A percentile compares a stretch with the other conserved stretches of the same genome.
Conservation (phyloP, 2,113 vertebrate species). For the Protobothrops flavoviridis region DNA sequence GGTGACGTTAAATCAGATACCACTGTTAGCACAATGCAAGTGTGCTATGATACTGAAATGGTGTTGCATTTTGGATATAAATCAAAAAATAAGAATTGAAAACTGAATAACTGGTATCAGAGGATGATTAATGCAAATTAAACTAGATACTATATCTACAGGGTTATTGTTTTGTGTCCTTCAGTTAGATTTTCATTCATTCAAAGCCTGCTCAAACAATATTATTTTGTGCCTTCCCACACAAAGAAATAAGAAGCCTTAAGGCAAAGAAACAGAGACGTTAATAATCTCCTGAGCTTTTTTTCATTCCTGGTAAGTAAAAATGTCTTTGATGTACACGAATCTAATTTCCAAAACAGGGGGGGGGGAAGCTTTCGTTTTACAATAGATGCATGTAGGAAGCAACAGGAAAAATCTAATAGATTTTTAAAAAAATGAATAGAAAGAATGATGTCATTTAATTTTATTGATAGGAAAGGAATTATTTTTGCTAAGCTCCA, state of each 20-base stretch:
- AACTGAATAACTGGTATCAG: not conserved
- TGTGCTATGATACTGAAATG: conserved; percentile 7
- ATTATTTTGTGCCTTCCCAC: not conserved
- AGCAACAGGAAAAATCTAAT: not conserved
- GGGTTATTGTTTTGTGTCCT: not conserved
- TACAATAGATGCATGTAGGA: not conserved
- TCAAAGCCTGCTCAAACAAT: not conserved
- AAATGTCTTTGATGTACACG: not conserved
- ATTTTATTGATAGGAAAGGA: not conserved
- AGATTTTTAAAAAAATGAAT: not conserved
- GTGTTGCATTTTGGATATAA: not conserved
- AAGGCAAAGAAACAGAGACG: not conserved
- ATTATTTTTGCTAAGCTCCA: not conserved
- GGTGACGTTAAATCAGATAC: conserved; percentile 16
- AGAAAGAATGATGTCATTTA: not conserved
- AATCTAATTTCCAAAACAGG: not conserved
- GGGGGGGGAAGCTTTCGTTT: not conserved
- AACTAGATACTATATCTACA: not conserved
- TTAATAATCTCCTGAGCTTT: not conserved
- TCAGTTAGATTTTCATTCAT: not conserved
- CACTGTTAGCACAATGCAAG: conserved; percentile 25
- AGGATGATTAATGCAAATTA: not conserved
- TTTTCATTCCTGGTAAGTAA: not conserved
- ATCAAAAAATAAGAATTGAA: not conserved
- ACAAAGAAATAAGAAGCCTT: not conserved